Percentiles rank a stretch among this genome's conserved stretches.
These are phyloP conservation scores for Tetragnatha montana DNA, from an alignment of 2,888 invertebrate genomes.

Conservation along the genomic window DNA sequence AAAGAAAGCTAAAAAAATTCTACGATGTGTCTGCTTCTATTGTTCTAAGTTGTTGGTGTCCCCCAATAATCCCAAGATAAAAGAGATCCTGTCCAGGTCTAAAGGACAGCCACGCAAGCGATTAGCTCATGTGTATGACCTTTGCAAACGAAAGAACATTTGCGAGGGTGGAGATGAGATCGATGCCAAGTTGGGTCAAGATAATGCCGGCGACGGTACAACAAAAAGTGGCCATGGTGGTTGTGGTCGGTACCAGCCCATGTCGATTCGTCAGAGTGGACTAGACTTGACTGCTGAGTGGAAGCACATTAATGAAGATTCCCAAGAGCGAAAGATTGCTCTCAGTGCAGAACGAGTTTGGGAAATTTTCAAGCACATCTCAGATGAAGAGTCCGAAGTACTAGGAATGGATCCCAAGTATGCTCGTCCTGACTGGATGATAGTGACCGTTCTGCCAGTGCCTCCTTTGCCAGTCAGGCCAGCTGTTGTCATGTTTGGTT, in stretches of 20 bases:
- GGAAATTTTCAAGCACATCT: constrained; percentile 96
- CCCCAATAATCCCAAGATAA: constrained; percentile 92
- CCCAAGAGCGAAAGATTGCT: constrained; percentile 94
- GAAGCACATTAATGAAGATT: constrained; percentile 99
- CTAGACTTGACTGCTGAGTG: constrained; percentile 97
- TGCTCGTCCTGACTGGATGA: constrained; percentile 99
- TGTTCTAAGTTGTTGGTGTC: constrained; percentile 98
- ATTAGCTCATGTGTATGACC: constrained; percentile 95
- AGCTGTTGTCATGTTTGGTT: constrained; percentile 99
- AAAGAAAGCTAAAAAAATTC: constrained; percentile 95
- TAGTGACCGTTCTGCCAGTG: constrained; percentile 96
- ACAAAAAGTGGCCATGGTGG: constrained; percentile 86
- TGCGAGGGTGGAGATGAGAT: constrained; percentile 99
- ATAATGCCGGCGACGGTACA: constrained; percentile 60
- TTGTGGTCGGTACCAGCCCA: constrained; percentile 98
- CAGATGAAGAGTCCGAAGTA: constrained; percentile 96
- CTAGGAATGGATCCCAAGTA: constrained; percentile 97
- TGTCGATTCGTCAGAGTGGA: constrained; percentile 90
- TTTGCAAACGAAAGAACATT: constrained; percentile 97
- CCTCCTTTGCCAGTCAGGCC: constrained; percentile 97
- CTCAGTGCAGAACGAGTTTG: constrained; percentile 96
- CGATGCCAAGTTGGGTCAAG: constrained; percentile 79
- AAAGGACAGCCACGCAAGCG: constrained; percentile 97
- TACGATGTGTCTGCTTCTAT: constrained; percentile 99
- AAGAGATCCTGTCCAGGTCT: constrained; percentile 95